Evolutionary conservation across 2,888 invertebrate species (phyloP), one percentile per base, ranked within the genome.

Genomic region (Tethea ocularis): DNA sequence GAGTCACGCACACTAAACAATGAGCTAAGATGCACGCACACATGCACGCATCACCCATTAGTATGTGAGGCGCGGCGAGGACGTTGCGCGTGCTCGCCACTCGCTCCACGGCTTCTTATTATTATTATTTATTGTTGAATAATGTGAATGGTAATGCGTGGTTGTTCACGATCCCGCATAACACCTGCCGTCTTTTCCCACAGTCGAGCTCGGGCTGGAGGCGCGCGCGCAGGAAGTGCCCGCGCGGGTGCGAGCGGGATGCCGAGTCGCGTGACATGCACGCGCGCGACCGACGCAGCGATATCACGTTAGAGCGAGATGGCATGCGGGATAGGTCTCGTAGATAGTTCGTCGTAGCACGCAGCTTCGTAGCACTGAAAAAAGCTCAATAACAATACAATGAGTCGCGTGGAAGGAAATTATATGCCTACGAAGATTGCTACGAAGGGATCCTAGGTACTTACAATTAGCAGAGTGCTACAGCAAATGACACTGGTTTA

Each of bases 141-240:
- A 93, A 92, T 91, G 89, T 92, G 92, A 92, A 93, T 93, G 91
- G 92, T 93, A 93, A 92, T 93, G 91, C 92, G 87, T 92, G 91
- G 91, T 89, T 91, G 92, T 92, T 93, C 93, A 92, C 93, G 93
- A 93, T 93, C 91, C 88, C 91, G 92, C 93, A 90, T 90, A 93
- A 88, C 94, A 94, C 94, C 94, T 94, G 94, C 94, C 93, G 90
- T 89, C 86, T 92, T 93, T 94, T 94, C 94, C 94, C 94, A 94
- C 94, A 93, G 88, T 93, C 91, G 84, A 78, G 86, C 84, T 81
- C 77, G 77, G 78, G 78, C 80, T 78, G 74, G 72, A 82, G 85
- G 85, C 88, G 86, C 86, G 75, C 77, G 89, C 87, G 88, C 89
- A 90, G 88, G 89, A 89, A 88, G 89, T 82, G 20, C 46, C 7